These are phyloP conservation scores for Pterois miles DNA, from an alignment of 2,797 vertebrate species.

Conservation along the genomic window DNA sequence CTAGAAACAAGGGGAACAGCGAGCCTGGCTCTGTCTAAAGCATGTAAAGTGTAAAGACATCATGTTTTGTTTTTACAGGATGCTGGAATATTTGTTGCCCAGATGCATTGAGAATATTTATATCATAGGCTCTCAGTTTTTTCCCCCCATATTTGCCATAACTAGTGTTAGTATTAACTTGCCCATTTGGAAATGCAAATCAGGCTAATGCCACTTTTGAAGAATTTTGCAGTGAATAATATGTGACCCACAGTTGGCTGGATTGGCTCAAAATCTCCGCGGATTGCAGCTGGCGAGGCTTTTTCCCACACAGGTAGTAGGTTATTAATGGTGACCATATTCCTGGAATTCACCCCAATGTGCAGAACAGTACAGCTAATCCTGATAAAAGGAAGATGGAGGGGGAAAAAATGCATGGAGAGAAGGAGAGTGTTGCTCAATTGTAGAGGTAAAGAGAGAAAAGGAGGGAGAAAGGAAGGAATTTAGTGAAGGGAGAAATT, in stretches of 20 bases:
- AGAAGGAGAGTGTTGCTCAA: not conserved
- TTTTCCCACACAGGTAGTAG: conserved; percentile 65
- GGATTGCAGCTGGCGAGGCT: conserved; percentile 2
- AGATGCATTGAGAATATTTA: not conserved
- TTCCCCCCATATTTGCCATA: not conserved
- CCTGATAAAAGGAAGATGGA: conserved; percentile 58
- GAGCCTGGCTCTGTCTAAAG: not conserved
- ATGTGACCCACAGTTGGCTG: not conserved
- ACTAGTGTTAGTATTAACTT: too few relatives aligned
- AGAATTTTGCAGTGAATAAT: not conserved
- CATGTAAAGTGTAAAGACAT: too few relatives aligned
- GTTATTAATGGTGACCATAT: conserved; percentile 66
- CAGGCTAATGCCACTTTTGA: not conserved
- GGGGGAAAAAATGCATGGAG: not conserved
- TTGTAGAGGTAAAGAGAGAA: not conserved
- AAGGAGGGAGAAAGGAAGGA: not conserved
- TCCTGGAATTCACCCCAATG: conserved; percentile 69
- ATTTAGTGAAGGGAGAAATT: not conserved
- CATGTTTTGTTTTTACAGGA: not conserved
- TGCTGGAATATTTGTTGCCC: not conserved
- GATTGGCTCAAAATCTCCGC: not conserved
- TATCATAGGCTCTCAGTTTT: not conserved
- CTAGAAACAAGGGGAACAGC: not conserved
- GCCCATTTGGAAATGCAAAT: not conserved
- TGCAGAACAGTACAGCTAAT: conserved; percentile 67